phyloP scores from a whole-genome alignment of 2,888 invertebrate genomes.

The Stenotaenia linearis region DNA sequence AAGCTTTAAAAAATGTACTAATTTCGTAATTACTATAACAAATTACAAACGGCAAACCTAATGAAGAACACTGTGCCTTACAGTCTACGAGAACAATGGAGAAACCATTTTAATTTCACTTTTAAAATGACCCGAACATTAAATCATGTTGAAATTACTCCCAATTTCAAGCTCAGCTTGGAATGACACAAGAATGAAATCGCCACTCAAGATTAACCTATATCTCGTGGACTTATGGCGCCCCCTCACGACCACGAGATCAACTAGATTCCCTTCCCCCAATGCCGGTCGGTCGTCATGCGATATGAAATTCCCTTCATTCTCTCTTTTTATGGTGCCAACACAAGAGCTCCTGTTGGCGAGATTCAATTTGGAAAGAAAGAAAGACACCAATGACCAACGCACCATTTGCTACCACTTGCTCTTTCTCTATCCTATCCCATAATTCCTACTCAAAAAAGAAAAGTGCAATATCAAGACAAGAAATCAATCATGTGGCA shows the following conservation, averaged over 20 bases:
- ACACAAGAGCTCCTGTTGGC: constrained; percentile 6
- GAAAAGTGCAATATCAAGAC: constrained; percentile 15
- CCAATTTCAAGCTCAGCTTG: constrained; percentile 19
- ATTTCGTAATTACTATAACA: no score
- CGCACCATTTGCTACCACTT: constrained; percentile 7
- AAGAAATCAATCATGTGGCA: background rate
- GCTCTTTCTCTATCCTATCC: background rate
- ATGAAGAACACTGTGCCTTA: no score
- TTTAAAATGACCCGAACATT: background rate
- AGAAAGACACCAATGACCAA: constrained; percentile 11
- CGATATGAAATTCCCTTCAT: constrained; percentile 15
- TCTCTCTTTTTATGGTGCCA: constrained; percentile 13
- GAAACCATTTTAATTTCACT: background rate
- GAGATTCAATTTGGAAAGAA: constrained; percentile 2
- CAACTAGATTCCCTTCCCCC: background rate
- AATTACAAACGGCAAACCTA: no score
- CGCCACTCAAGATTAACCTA: background rate
- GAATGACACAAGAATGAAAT: background rate
- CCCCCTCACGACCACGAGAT: background rate
- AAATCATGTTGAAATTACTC: constrained; percentile 7
- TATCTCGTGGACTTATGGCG: background rate
- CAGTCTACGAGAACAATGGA: background rate
- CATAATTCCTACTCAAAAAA: constrained; percentile 14
- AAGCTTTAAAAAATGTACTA: no score
- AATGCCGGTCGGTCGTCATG: background rate